phyloP scores from a whole-genome alignment of 2,113 vertebrate genomes.

The Bostrychus sinensis region DNA sequence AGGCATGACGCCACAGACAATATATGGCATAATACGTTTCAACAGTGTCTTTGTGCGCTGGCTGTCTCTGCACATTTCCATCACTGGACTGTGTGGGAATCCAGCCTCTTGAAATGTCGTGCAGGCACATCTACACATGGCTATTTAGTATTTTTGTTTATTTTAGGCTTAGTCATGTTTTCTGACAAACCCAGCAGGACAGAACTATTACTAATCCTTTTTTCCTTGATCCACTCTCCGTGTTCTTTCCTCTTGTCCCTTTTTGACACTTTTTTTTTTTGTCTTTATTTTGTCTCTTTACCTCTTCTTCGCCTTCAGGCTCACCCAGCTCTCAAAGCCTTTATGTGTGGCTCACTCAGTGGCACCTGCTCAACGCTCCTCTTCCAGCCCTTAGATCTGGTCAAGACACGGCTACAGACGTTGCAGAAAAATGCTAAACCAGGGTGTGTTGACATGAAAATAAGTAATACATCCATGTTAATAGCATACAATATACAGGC shows the following conservation, averaged over 20 bases:
- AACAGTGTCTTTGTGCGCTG: conserved; percentile 10
- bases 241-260: neutral
- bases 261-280: neutral
- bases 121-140: neutral
- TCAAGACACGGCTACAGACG: conserved; percentile 93
- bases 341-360: conserved; percentile 94
- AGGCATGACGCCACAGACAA: conserved; percentile 38
- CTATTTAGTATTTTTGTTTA: neutral
- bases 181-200: neutral
- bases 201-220: neutral
- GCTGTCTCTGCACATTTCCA: conserved; percentile 60
- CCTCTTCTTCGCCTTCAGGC: conserved; percentile 71
- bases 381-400: conserved; percentile 94
- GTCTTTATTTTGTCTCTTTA: neutral
- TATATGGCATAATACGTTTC: conserved; percentile 21
- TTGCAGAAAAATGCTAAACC: conserved; percentile 80
- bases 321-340: conserved; percentile 94
- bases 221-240: neutral
- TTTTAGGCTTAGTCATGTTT: neutral
- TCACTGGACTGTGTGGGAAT: conserved; percentile 45
- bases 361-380: conserved; percentile 95
- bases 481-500: neutral
- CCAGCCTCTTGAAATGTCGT: conserved; percentile 30
- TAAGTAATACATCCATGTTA: neutral
- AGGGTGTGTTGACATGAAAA: conserved; percentile 55